Base-by-base conservation (phyloP, 1,140 invertebrate genomes). In the Teleopsis dalmanni region DNA sequence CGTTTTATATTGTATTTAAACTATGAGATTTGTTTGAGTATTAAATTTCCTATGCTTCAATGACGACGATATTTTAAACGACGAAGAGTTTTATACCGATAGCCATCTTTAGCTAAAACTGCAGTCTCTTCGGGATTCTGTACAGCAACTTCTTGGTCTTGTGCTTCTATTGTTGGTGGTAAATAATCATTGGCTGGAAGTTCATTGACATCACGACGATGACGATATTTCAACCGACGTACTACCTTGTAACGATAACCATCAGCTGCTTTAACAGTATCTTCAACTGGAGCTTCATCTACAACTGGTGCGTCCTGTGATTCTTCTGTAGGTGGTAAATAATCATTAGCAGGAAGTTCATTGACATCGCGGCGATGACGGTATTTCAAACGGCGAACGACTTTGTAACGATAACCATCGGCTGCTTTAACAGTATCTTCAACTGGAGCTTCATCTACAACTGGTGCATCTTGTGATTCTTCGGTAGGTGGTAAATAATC, bases 211-310 rank as follows among this genome's bases (percentile, higher is more conserved):
- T 63, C 59, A 48, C 60, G 59, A 54, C 64, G 64, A 40, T 62
- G 57, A 23, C 64, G 64, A 50, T 66, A 58, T 52, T 64, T 61
- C 21, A 64, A 57, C 49, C 64, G 63, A 35, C 64, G 64, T 3
- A 66, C 60, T 7, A 59, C 62, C 52, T 64, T 66, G 55, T 66
- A 66, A 52, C 63, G 64, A 42, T 66, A 66, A 8, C 64, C 64
- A 48, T 66, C 64, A 50, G 60, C 57, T 29, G 64, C 59, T 33
- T 42, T 31, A 4, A 25, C 35, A 5, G 45, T 27, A 22, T 26
- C 22, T 16, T 47, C 44, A n/a, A 47, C 54, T 3, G 55, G 21
- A 1, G 44, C 16, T 3, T 36, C 22, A 16, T 36, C 55, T 27
- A 51, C 33, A 4, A 52, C n/a, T 18, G 42, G 27, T 29, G 21